Conservation (phyloP, 2,113 vertebrate genomes). For the Callaeas wilsoni region DNA sequence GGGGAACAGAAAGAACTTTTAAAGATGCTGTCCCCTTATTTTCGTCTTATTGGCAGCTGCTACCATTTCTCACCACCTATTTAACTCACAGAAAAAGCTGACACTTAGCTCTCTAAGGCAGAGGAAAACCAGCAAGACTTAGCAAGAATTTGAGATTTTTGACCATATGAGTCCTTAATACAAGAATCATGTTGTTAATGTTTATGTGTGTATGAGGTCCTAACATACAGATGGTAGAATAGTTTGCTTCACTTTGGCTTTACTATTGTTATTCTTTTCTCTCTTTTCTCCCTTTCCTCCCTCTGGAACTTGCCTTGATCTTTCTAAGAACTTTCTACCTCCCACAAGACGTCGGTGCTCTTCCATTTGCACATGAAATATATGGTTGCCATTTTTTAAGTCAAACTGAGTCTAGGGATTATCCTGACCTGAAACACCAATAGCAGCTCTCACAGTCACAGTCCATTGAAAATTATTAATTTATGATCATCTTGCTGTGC, state of each 20-base stretch:
- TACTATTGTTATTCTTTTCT: not conserved
- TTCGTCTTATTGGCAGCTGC: not conserved
- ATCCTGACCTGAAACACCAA: constrained; percentile 52
- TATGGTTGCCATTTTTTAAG: constrained; percentile 39
- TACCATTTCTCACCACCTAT: rapidly evolving
- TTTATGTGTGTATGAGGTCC: not conserved
- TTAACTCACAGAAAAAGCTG: not conserved
- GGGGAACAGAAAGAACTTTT: not conserved
- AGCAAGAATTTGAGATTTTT: not conserved
- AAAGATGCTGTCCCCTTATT: not conserved
- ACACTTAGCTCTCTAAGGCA: not conserved
- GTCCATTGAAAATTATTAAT: constrained; percentile 56
- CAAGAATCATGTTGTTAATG: not conserved
- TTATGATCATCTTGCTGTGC: constrained; percentile 53
- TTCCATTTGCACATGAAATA: constrained; percentile 29
- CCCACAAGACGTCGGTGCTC: not conserved
- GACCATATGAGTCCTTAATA: not conserved
- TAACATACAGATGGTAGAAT: not conserved
- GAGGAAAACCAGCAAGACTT: not conserved
- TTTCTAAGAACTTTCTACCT: not conserved
- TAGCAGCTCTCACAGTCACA: constrained; percentile 39
- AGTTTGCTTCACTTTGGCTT: not conserved
- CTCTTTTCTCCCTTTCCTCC: not conserved
- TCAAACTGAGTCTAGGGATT: constrained; percentile 5
- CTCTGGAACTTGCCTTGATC: not conserved